A percentile compares a stretch with the other conserved stretches of the same genome.
Evolutionary conservation across 2,888 invertebrate species (phyloP).

Genomic region (Galerucella calmariensis): DNA sequence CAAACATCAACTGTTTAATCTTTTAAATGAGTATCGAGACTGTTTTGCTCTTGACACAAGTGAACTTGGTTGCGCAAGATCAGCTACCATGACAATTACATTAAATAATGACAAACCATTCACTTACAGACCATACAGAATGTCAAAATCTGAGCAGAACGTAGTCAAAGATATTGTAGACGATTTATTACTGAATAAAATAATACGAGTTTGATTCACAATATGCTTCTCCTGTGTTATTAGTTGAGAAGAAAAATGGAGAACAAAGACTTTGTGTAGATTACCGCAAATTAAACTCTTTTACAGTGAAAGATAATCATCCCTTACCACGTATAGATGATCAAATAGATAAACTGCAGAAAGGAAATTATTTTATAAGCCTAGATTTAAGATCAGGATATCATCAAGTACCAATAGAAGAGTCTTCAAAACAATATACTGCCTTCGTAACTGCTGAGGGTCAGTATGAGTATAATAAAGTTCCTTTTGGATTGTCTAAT

Average conservation of each 20-base stretch:
- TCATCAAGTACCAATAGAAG: too few relatives aligned
- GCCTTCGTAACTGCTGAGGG: too few relatives aligned
- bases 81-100: too few relatives aligned
- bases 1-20: too few relatives aligned
- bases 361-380: constrained; percentile 43
- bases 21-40: too few relatives aligned
- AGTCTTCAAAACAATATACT: too few relatives aligned
- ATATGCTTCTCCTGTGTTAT: constrained; percentile 44
- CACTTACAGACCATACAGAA: constrained; percentile 40
- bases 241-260: constrained; percentile 48
- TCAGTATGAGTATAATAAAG: too few relatives aligned
- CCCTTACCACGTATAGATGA: constrained; percentile 28
- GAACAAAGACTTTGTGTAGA: constrained; percentile 27
- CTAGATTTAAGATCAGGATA: constrained; percentile 37
- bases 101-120: constrained; percentile 18
- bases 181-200: constrained; percentile 28
- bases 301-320: too few relatives aligned
- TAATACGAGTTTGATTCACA: constrained; percentile 37
- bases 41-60: too few relatives aligned
- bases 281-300: too few relatives aligned
- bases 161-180: constrained; percentile 42
- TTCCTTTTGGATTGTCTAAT: too few relatives aligned
- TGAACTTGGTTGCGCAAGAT: too few relatives aligned
- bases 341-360: constrained; percentile 40
- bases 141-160: constrained; percentile 43